Base-by-base conservation (phyloP, 2,113 vertebrate genomes). In the Girardinichthys multiradiatus region DNA sequence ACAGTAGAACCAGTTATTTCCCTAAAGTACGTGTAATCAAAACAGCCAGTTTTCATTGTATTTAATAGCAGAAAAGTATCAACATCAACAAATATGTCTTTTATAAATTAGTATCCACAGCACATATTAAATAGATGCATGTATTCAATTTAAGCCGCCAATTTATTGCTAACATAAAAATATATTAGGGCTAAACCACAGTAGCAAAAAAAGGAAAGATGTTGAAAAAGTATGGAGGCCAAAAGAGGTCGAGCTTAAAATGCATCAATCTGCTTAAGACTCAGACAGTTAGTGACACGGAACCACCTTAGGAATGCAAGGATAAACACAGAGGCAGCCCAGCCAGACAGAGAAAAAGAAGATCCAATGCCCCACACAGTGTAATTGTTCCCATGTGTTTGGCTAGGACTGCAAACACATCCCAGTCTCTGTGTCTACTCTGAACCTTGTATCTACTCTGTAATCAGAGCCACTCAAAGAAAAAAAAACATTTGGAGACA, bases 371-470 rank as follows among this genome's bases (percentile, higher is more conserved):
- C 84, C 76, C 78, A 81, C 82, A 77, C 64, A 64, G 72, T 77
- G 78, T 88, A 92, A 91, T 87, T 87, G 86, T 82, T 87, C 73
- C 87, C 86, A 87, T 90, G 79, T 77, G 87, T 85, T 60, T 64
- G 66, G 64, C 61, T 65, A 28, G 24, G 84, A 85, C 81, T 27
- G 62, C 64, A 74, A 87, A 69, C 89, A 91, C 89, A 76, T 87
- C 88, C 85, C 80, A 67, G 85, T 57, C 80, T 86, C 77, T 76
- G 57, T 57, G 74, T 84, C 65, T 80, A 31, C 77, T 81, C 80
- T 54, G 54, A 83, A 70, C 73, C 69, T 75, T 72, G 39, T 65
- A 80, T 87, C 85, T 85, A 29, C 87, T 86, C 87, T 92, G 88
- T 93, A 91, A 91, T 89, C 89, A 91, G 70, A 86, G 69, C 57